Evolutionary conservation across 2,797 vertebrate species (phyloP).

Genomic region (Thunnus albacares): DNA sequence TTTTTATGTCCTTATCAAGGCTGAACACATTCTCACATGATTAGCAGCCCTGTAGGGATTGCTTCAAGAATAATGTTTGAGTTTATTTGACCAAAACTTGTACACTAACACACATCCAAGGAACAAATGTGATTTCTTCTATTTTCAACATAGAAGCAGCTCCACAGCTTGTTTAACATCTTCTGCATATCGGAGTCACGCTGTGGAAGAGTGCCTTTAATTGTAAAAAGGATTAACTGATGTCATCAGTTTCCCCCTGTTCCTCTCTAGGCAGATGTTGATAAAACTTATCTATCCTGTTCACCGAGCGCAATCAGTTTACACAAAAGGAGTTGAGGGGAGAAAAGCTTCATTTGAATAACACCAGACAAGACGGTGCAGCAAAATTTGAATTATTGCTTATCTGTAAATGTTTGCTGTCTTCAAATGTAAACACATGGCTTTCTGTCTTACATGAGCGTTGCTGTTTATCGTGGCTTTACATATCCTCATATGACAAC

Average conservation of each 20-base stretch:
- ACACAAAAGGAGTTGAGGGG: slow-evolving; percentile 54
- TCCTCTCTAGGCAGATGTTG: slow-evolving; percentile 51
- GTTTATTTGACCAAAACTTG: background rate
- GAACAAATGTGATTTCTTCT: background rate
- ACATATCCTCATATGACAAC: slow-evolving; percentile 40
- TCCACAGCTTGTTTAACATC: slow-evolving; percentile 28
- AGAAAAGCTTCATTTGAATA: slow-evolving; percentile 63
- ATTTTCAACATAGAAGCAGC: slow-evolving; percentile 31
- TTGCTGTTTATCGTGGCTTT: slow-evolving; percentile 40
- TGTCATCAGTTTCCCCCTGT: slow-evolving; percentile 60
- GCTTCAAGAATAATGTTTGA: background rate
- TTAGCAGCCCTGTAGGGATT: background rate
- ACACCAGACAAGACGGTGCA: slow-evolving; percentile 44
- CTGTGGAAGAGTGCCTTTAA: slow-evolving; percentile 71
- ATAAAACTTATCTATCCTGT: slow-evolving; percentile 64
- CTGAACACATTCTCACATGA: background rate
- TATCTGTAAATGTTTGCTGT: slow-evolving; percentile 65
- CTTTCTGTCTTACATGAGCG: slow-evolving; percentile 22
- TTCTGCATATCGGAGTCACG: slow-evolving; percentile 34
- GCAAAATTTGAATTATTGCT: slow-evolving; percentile 43
- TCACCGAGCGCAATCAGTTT: slow-evolving; percentile 60
- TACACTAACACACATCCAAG: background rate
- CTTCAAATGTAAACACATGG: slow-evolving; percentile 46
- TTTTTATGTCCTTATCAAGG: background rate
- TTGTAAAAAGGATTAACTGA: slow-evolving; percentile 76